Evolutionary conservation across 2,113 vertebrate genomes (phyloP).

Genomic region (Elephantulus edwardii): DNA sequence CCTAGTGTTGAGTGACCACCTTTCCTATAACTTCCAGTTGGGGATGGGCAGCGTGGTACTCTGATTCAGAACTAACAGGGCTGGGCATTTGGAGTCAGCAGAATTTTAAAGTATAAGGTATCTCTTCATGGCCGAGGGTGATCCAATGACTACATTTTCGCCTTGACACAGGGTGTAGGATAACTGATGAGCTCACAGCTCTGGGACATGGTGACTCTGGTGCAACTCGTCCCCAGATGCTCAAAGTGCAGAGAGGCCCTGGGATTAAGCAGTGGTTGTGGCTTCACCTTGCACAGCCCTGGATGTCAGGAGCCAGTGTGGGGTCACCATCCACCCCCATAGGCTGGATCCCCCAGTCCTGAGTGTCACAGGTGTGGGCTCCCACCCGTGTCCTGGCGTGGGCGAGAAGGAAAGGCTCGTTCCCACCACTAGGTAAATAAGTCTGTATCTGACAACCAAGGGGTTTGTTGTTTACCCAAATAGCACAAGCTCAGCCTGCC

Average conservation of each 20-base stretch:
- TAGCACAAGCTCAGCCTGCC: conserved; percentile 21
- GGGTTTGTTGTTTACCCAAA: conserved; percentile 47
- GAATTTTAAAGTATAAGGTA: not conserved
- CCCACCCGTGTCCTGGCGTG: not conserved
- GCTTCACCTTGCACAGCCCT: not conserved
- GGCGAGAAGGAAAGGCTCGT: not conserved
- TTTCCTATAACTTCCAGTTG: not conserved
- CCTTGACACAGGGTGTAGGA: not conserved
- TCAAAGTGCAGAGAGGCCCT: not conserved
- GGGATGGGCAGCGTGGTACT: not conserved
- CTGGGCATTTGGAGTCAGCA: not conserved
- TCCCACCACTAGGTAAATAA: conserved; percentile 38
- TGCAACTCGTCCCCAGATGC: not conserved
- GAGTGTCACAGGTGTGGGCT: not conserved
- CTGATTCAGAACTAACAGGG: not conserved
- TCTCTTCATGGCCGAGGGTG: not conserved
- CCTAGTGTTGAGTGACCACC: not conserved
- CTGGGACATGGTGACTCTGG: not conserved
- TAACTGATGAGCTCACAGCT: conserved; percentile 26
- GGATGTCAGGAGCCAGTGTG: not conserved
- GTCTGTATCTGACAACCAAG: not conserved
- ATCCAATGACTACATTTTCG: not conserved
- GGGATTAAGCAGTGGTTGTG: not conserved
- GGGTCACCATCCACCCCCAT: not conserved
- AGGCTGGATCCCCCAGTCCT: not conserved